Conservation (phyloP, 2,797 vertebrate species). For the Enteromius radiatus region DNA sequence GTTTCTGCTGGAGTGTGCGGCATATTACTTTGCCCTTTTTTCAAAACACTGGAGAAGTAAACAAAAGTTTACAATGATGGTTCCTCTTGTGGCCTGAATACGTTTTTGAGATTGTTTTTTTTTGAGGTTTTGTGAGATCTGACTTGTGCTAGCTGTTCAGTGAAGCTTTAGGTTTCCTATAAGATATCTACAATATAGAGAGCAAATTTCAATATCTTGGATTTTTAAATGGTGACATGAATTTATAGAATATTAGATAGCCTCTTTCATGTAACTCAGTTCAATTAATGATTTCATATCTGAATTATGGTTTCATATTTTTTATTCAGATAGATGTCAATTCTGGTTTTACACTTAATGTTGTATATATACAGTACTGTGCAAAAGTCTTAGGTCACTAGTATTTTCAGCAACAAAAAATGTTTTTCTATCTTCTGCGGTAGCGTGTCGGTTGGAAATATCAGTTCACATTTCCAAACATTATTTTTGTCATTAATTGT, state of each 20-base stretch:
- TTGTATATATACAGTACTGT: background rate
- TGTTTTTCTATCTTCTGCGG: too few species aligned
- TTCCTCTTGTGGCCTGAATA: constrained; percentile 61
- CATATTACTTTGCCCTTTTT: constrained; percentile 82
- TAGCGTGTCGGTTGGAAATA: too few species aligned
- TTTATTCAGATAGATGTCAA: background rate
- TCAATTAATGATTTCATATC: background rate
- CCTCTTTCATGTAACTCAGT: background rate
- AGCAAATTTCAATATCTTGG: background rate
- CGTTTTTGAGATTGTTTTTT: constrained; percentile 56
- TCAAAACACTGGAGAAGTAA: constrained; percentile 76
- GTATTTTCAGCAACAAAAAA: too few species aligned
- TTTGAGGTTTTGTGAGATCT: constrained; percentile 68
- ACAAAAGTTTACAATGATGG: constrained; percentile 77
- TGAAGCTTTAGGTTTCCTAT: background rate
- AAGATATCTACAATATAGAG: background rate
- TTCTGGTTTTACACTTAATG: background rate
- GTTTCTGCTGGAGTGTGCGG: constrained; percentile 70
- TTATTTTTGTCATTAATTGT: too few species aligned
- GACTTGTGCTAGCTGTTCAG: constrained; percentile 44
- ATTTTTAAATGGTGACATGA: background rate
- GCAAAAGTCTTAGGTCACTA: too few species aligned
- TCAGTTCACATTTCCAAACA: too few species aligned
- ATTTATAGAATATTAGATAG: background rate
- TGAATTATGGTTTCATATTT: background rate